These are phyloP conservation scores for Lochmaea capreae DNA, from an alignment of 2,888 invertebrate genomes.

Conservation along the genomic window DNA sequence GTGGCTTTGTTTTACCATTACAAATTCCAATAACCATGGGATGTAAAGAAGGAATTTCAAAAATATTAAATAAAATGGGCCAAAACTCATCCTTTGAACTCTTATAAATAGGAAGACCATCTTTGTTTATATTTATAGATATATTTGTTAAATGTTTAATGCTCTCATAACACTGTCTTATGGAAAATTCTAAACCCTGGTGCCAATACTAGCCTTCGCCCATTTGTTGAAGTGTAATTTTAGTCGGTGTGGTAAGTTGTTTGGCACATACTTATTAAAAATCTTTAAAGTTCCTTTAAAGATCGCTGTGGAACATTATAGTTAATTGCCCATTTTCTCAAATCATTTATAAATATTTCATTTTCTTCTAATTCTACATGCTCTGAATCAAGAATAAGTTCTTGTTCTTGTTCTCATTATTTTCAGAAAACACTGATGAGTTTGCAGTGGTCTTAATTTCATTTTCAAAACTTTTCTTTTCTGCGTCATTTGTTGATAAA, in stretches of 20 bases:
- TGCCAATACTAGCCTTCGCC: constrained; percentile 18
- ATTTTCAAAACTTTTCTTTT: too few relatives aligned
- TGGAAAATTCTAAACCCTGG: constrained; percentile 13
- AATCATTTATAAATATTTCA: constrained; percentile 19
- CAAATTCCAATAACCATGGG: constrained; percentile 31
- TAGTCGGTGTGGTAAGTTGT: constrained; percentile 18
- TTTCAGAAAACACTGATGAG: too few relatives aligned
- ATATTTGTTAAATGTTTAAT: constrained; percentile 11
- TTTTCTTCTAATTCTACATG: constrained; percentile 16
- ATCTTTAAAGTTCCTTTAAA: constrained; percentile 17
- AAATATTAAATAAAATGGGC: constrained; percentile 35
- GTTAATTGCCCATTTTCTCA: constrained; percentile 26
- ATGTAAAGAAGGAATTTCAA: constrained; percentile 15
- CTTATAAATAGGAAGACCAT: constrained; percentile 33
- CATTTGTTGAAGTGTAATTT: constrained; percentile 17
- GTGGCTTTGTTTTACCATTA: constrained; percentile 24
- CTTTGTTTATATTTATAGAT: constrained; percentile 28
- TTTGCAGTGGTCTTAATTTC: too few relatives aligned
- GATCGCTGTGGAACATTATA: constrained; percentile 26
- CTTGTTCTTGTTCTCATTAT: too few relatives aligned
- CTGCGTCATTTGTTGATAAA: too few relatives aligned
- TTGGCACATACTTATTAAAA: constrained; percentile 12
- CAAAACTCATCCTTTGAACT: constrained; percentile 30
- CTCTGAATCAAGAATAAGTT: too few relatives aligned
- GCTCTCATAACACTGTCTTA: constrained; percentile 15